Conservation (phyloP, 2,797 vertebrate species). For the Onychomys arenicola region DNA sequence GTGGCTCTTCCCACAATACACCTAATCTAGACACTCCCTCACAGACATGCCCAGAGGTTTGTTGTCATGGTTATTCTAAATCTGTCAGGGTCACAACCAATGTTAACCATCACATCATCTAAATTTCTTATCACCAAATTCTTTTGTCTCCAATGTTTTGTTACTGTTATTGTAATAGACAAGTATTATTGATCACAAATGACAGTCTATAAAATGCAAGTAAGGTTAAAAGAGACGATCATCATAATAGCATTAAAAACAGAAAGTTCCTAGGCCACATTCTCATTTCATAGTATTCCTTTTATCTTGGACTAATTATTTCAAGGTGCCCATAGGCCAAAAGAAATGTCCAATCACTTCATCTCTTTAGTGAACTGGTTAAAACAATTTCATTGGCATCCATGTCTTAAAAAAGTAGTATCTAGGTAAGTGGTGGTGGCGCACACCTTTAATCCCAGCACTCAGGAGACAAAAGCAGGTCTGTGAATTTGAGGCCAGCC, state of each 20-base stretch:
- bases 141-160: background rate
- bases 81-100: background rate
- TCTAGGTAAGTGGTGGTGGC: too few species aligned
- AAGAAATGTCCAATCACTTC: background rate
- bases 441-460: too few species aligned
- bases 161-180: slow-evolving; percentile 11
- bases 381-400: background rate
- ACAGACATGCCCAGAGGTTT: background rate
- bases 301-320: background rate
- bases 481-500: too few species aligned
- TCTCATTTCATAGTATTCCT: background rate
- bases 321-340: background rate
- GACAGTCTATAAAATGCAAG: background rate
- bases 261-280: background rate
- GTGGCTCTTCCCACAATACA: background rate
- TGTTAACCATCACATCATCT: background rate
- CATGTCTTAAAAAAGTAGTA: background rate
- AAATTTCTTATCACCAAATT: background rate
- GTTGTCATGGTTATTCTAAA: background rate
- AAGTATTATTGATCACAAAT: background rate
- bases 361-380: background rate
- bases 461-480: too few species aligned
- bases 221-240: slow-evolving; percentile 39
- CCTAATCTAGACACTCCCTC: background rate
- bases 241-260: background rate